These are phyloP conservation scores for Oryzias melastigma DNA, from an alignment of 2,113 vertebrate genomes.

Conservation along the genomic window DNA sequence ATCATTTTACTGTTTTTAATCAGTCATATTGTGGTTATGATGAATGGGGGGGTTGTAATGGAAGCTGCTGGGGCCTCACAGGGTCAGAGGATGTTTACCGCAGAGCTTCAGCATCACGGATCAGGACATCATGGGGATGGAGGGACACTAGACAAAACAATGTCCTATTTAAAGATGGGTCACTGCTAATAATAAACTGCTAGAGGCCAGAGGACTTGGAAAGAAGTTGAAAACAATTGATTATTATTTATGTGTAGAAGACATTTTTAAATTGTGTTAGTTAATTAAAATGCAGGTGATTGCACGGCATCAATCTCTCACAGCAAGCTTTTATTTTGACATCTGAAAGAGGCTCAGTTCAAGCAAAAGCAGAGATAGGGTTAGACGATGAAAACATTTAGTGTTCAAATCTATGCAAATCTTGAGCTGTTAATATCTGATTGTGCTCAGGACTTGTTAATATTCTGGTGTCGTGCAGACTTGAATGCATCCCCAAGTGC, in stretches of 20 bases:
- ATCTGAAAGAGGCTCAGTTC: slow-evolving; percentile 17
- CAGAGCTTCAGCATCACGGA: slow-evolving; percentile 40
- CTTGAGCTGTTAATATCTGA: slow-evolving; percentile 4
- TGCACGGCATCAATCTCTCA: slow-evolving; percentile 22
- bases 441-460: slow-evolving; percentile 5
- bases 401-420: not conserved
- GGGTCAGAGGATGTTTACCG: slow-evolving; percentile 71
- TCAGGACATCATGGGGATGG: slow-evolving; percentile 44
- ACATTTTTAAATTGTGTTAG: not conserved
- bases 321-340: slow-evolving; percentile 42
- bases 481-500: slow-evolving; percentile 20
- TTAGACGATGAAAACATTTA: not conserved
- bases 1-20: too few relatives aligned
- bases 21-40: too few relatives aligned
- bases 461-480: slow-evolving; percentile 18
- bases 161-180: slow-evolving; percentile 68
- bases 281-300: not conserved
- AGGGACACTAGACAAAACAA: slow-evolving; percentile 69
- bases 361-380: slow-evolving; percentile 28
- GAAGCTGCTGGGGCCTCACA: slow-evolving; percentile 15
- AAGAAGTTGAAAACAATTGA: not conserved
- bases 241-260: not conserved
- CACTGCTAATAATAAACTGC: slow-evolving; percentile 53
- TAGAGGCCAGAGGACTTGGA: slow-evolving; percentile 17
- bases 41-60: not conserved